These are phyloP conservation scores for Drosophila takahashii DNA, from an alignment of 1,140 invertebrate species.

Conservation along the genomic window DNA sequence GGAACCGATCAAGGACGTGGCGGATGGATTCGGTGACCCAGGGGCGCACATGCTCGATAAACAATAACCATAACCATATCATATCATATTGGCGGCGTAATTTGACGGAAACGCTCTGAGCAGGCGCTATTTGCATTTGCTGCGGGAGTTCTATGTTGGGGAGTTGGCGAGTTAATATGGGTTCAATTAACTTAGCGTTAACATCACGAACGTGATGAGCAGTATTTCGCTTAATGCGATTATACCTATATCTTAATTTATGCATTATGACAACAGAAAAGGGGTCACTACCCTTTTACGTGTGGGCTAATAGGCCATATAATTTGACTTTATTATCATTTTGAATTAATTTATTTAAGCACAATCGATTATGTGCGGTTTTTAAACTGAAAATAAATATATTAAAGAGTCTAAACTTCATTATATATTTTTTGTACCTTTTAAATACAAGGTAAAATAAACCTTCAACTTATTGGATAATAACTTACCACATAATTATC, in stretches of 20 bases:
- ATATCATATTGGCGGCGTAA: conserved; percentile 21
- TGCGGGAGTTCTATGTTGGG: conserved; percentile 1
- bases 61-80: conserved; percentile 22
- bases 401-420: no score
- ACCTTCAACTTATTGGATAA: neutral
- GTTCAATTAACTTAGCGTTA: conserved; percentile 43
- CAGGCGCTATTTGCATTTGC: conserved; percentile 30
- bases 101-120: conserved; percentile 22
- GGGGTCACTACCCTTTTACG: neutral
- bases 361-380: conserved; percentile 4
- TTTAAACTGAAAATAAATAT: neutral
- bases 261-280: neutral
- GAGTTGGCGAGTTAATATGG: conserved; percentile 18
- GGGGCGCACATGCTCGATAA: conserved; percentile 15
- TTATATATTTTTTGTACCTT: no score
- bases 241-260: conserved; percentile 42
- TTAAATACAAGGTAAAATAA: no score
- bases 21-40: conserved; percentile 39
- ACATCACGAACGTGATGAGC: conserved; percentile 34
- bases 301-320: conserved; percentile 12
- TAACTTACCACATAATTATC: conserved; percentile 2
- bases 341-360: conserved; percentile 14
- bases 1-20: conserved; percentile 16
- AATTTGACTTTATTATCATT: neutral
- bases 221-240: conserved; percentile 26